Evolutionary conservation across 2,113 vertebrate genomes (phyloP).

Genomic region (Ceyx cyanopectus): DNA sequence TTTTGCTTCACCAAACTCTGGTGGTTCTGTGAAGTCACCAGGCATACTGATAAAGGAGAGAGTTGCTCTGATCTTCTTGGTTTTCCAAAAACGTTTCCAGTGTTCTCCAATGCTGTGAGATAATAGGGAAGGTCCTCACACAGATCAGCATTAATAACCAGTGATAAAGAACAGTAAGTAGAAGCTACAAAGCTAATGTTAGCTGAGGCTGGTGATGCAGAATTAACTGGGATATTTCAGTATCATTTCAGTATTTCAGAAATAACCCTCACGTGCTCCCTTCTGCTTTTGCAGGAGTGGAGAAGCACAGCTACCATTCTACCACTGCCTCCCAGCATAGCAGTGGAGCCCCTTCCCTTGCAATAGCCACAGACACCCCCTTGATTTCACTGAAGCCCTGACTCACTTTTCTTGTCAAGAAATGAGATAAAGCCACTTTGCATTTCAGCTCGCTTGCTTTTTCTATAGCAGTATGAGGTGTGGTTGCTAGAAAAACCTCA

Average conservation of each 20-base stretch:
- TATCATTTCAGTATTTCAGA: too few species aligned
- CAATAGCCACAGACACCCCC: accelerated
- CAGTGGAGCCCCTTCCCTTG: not conserved
- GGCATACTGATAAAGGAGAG: not conserved
- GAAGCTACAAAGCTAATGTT: not conserved
- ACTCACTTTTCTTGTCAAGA: not conserved
- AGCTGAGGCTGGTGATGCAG: not conserved
- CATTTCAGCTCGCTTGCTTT: not conserved
- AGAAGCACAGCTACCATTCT: accelerated
- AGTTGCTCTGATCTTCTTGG: not conserved
- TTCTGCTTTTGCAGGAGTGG: not conserved
- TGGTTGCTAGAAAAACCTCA: not conserved
- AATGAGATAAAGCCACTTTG: not conserved
- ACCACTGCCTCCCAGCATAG: not conserved
- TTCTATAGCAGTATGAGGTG: not conserved
- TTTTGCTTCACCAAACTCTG: not conserved
- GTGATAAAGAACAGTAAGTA: not conserved
- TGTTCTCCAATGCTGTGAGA: not conserved
- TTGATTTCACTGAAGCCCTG: not conserved
- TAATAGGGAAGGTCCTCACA: not conserved
- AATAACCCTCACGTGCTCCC: not conserved
- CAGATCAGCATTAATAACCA: not conserved
- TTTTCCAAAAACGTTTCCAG: not conserved
- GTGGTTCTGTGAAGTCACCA: not conserved
- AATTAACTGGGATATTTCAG: not conserved